These are phyloP conservation scores for Syngnathus scovelli DNA, from an alignment of 2,113 vertebrate species.

Conservation along the genomic window DNA sequence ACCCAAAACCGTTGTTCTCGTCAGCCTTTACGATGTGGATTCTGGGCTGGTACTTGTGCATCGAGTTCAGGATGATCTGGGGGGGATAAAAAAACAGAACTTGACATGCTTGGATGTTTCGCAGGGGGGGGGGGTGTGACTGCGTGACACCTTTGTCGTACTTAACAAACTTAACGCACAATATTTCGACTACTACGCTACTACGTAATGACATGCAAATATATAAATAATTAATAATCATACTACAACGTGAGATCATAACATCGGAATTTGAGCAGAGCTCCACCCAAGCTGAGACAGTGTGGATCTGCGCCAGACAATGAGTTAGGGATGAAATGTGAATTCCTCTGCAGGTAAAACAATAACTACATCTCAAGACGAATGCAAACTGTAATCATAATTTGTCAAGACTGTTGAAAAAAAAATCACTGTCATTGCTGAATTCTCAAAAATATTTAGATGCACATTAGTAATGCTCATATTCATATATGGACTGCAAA, in stretches of 20 bases:
- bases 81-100: neutral
- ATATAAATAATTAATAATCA: neutral
- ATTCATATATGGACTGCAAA: neutral
- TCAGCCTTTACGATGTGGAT: slow-evolving; percentile 98
- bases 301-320: neutral
- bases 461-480: neutral
- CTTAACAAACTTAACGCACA: neutral
- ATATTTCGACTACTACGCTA: neutral
- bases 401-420: too few relatives aligned
- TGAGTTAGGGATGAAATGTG: neutral
- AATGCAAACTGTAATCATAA: too few relatives aligned
- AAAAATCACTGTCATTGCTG: neutral
- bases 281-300: neutral
- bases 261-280: too few relatives aligned
- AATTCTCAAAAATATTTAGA: neutral
- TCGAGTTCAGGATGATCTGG: slow-evolving; percentile 97
- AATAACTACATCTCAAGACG: too few relatives aligned
- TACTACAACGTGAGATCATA: neutral
- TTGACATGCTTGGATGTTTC: neutral
- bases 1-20: slow-evolving; percentile 97
- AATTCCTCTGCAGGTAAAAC: too few relatives aligned
- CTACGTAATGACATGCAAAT: neutral
- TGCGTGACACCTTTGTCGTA: neutral
- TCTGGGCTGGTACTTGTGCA: slow-evolving; percentile 98
- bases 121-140: too few relatives aligned